Percentiles rank a stretch among this genome's conserved stretches.
Evolutionary conservation across 2,888 invertebrate species (phyloP).

Genomic region (Cancer borealis): DNA sequence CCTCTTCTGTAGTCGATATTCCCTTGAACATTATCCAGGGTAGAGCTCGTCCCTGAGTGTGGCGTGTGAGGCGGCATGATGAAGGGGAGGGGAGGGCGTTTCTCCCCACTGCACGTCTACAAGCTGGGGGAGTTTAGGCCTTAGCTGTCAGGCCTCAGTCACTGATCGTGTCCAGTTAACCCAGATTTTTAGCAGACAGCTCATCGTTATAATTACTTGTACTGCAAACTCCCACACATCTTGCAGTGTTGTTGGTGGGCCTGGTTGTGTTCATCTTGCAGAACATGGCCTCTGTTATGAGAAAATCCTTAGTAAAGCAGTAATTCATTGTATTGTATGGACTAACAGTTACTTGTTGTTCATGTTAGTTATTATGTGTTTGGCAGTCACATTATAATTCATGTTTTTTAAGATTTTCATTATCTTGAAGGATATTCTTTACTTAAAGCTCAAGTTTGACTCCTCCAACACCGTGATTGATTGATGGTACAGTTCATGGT

Average conservation of each 20-base stretch:
- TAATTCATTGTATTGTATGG: background rate
- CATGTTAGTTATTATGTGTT: background rate
- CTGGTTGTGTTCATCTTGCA: background rate
- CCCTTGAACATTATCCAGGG: constrained; percentile 3
- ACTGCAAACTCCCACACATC: background rate
- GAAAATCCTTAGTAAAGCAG: background rate
- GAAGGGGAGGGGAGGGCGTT: background rate
- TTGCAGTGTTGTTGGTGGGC: background rate
- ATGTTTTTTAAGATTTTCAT: background rate
- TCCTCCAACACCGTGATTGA: background rate
- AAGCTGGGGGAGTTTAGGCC: background rate
- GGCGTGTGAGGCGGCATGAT: background rate
- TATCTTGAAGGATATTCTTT: background rate
- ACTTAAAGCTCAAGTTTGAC: background rate
- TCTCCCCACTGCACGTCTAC: background rate
- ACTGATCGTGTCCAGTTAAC: background rate
- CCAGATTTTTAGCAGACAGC: background rate
- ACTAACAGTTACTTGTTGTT: background rate
- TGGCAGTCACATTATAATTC: background rate
- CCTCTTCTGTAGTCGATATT: background rate
- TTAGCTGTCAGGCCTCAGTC: constrained; percentile 18
- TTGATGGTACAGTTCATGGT: background rate
- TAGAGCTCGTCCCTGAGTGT: background rate
- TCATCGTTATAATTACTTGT: background rate
- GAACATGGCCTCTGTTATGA: background rate